Conservation (phyloP, 2,797 vertebrate species). For the Notolabrus celidotus region DNA sequence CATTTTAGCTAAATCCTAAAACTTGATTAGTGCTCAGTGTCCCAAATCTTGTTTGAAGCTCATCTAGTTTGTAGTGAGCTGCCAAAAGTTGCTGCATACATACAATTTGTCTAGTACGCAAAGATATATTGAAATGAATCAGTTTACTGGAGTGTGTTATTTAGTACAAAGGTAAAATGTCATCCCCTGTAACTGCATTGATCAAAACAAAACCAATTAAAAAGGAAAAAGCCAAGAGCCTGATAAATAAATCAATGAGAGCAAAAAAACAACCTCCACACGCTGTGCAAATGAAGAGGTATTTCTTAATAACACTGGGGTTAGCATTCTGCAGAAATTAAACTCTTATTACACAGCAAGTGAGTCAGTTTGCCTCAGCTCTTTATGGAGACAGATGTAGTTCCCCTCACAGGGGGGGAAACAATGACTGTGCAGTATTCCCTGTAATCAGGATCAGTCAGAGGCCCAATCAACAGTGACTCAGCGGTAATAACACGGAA, state of each 20-base stretch:
- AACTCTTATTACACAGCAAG: constrained; percentile 31
- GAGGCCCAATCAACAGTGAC: constrained; percentile 53
- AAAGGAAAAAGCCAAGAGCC: constrained; percentile 15
- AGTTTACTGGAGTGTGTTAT: background rate
- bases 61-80: background rate
- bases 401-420: constrained; percentile 26
- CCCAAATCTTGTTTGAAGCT: too few relatives aligned
- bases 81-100: background rate
- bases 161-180: background rate
- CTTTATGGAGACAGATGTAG: constrained; percentile 27
- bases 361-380: constrained; percentile 22
- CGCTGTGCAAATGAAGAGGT: constrained; percentile 6
- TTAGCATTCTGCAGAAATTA: constrained; percentile 25
- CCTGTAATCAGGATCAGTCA: constrained; percentile 52
- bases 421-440: constrained; percentile 59
- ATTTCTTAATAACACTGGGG: constrained; percentile 11
- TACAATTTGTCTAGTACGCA: background rate
- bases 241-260: background rate
- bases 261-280: background rate
- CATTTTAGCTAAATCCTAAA: too few relatives aligned
- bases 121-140: background rate
- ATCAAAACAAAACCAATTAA: constrained; percentile 9
- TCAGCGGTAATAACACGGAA: constrained; percentile 57
- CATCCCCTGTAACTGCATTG: background rate
- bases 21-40: too few relatives aligned